Evolutionary conservation across 2,113 vertebrate species (phyloP), one percentile per base, ranked within the genome.

Genomic region (Columbina picui): DNA sequence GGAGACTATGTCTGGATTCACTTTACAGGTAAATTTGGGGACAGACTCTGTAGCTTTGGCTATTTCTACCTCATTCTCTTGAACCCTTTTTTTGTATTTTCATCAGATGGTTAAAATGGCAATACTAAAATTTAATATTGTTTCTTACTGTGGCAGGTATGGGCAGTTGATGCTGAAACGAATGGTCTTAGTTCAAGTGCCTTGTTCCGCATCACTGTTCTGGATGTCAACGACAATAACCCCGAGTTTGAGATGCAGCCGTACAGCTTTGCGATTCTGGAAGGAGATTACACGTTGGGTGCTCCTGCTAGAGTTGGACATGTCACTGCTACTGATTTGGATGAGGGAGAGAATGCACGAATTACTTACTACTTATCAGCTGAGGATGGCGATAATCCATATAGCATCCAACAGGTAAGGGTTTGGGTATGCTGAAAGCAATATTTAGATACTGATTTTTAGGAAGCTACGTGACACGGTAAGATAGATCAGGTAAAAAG

Each of bases 151-250:
- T 91, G 93, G n/a, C 83, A 98, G 98, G 97, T 98, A 15, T 94
- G 97, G 92, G 98, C 98, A 21, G 97, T 98, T 74, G 98, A 98
- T 95, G 96, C 96, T 49, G 34, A 69, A 27, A 65, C 0, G 0
- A 84, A 94, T 14, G 98, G 98, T 8, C 95, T 98, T 55, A 98
- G 14, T 43, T 94, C 98, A 84, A 98, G 98, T 5, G 96, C 98
- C 70, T 81, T 97, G 88, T 86, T 99, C 79, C 96, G 96, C 64
- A 73, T 99, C 95, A 98, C 93, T 16, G 74, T 98, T 87, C 91
- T 98, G 92, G 98, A 99, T 84, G 95, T 98, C 95, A 98, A 98
- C 6, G 98, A 99, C 88, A 98, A 99, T 85, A 97, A 98, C 81
- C 98, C 98, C 4, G 97, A 98, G 94, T 98, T 98, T 93, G 88